Percentiles rank a stretch among this genome's conserved stretches.
Evolutionary conservation across 2,888 invertebrate genomes (phyloP).

Genomic region (Hanleya hanleyi): DNA sequence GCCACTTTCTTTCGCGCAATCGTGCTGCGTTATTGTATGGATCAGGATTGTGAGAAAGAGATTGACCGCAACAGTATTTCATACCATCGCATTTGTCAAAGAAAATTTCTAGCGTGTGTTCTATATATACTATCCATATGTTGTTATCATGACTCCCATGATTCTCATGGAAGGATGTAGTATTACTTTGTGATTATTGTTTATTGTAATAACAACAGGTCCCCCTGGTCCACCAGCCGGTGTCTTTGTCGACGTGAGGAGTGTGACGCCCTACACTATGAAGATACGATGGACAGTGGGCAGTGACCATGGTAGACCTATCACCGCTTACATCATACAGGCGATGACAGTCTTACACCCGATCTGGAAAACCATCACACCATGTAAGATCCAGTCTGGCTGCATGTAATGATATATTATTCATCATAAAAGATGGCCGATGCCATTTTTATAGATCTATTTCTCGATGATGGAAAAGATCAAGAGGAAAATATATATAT

Average conservation of each 20-base stretch:
- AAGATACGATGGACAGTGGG: conserved; percentile 75
- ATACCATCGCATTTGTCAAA: no score
- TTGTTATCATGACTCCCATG: neutral
- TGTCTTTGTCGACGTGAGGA: conserved; percentile 85
- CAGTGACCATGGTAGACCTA: conserved; percentile 86
- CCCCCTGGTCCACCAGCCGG: conserved; percentile 94
- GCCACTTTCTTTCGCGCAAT: no score
- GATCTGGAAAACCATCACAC: conserved; percentile 42
- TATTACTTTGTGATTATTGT: neutral
- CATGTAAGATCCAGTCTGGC: conserved; percentile 10
- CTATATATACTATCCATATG: neutral
- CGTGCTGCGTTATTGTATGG: no score
- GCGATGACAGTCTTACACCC: conserved; percentile 39
- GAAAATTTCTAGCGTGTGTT: no score
- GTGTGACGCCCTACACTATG: conserved; percentile 85
- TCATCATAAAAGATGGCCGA: no score
- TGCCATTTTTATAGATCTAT: no score
- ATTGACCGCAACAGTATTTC: no score
- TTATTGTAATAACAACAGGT: conserved; percentile 76
- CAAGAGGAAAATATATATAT: no score
- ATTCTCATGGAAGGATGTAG: no score
- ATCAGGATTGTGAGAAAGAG: no score
- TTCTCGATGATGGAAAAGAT: no score
- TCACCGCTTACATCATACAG: conserved; percentile 85
- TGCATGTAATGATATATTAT: no score